Percentiles rank a stretch among this genome's conserved stretches.
These are phyloP conservation scores for Aramus guarauna DNA, from an alignment of 2,113 vertebrate genomes.

Conservation along the genomic window DNA sequence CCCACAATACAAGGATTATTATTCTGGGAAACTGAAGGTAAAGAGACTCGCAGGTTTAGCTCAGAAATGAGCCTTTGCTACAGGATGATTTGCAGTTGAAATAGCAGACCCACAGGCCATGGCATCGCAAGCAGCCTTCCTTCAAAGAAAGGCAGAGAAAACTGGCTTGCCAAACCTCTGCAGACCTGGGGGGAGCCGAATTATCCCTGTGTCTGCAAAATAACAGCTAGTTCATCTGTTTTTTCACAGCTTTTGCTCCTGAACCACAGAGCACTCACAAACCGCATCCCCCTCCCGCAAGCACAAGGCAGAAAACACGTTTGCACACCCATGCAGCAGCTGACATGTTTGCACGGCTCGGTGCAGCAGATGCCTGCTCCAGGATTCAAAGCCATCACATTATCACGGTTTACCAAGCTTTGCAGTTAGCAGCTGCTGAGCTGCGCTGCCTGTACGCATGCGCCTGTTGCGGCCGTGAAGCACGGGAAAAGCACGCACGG, in stretches of 20 bases:
- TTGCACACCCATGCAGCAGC: neutral
- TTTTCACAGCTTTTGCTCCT: too few relatives aligned
- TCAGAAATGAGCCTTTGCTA: neutral
- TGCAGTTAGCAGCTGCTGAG: neutral
- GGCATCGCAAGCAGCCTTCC: neutral
- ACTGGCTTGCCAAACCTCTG: neutral
- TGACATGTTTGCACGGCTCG: neutral
- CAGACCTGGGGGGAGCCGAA: neutral
- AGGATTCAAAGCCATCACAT: neutral
- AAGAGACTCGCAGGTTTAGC: accelerated
- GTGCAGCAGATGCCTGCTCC: neutral
- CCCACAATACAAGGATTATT: neutral
- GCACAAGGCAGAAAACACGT: neutral
- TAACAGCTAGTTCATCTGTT: accelerated
- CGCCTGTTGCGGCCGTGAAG: neutral
- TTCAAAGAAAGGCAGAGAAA: too few relatives aligned
- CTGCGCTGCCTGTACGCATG: accelerated
- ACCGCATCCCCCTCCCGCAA: neutral
- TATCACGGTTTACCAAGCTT: neutral
- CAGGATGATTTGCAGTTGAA: neutral
- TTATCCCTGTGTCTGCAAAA: neutral
- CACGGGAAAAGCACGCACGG: accelerated
- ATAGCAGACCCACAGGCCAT: neutral
- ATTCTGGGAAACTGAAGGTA: neutral
- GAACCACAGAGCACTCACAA: neutral